Evolutionary conservation across 1,140 invertebrate genomes (phyloP).

Genomic region (Samia ricini): DNA sequence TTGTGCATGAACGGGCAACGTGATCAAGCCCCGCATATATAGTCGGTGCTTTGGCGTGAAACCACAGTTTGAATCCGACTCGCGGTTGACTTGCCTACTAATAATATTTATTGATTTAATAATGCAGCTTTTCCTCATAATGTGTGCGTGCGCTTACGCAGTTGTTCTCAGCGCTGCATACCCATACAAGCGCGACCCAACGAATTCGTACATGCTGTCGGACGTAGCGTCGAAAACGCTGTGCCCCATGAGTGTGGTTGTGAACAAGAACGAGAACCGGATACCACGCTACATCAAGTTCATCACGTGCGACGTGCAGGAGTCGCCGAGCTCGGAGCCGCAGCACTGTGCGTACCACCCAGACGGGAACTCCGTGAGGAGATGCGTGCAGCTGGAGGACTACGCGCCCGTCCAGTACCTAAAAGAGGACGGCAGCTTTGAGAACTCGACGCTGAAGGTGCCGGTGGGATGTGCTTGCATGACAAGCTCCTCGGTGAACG

Average conservation of each 20-base stretch:
- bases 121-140: background rate
- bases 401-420: background rate
- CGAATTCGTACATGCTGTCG: background rate
- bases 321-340: background rate
- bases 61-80: too few relatives aligned
- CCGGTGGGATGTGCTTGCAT: conserved; percentile 17
- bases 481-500: background rate
- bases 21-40: too few relatives aligned
- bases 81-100: too few relatives aligned
- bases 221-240: background rate
- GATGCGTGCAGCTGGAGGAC: conserved; percentile 8
- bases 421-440: background rate
- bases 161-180: background rate
- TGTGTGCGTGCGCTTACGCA: background rate
- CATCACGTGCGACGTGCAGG: background rate
- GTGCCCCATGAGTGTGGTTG: conserved; percentile 2
- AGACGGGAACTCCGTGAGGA: background rate
- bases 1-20: too few relatives aligned
- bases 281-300: conserved; percentile 11
- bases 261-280: background rate
- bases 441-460: background rate
- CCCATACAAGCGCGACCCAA: background rate
- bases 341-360: background rate
- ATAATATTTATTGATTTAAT: too few relatives aligned
- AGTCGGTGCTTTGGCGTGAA: too few relatives aligned